A percentile compares a stretch with the other conserved stretches of the same genome.
Evolutionary conservation across 2,113 vertebrate species (phyloP).

Genomic region (Danionella cerebrum): DNA sequence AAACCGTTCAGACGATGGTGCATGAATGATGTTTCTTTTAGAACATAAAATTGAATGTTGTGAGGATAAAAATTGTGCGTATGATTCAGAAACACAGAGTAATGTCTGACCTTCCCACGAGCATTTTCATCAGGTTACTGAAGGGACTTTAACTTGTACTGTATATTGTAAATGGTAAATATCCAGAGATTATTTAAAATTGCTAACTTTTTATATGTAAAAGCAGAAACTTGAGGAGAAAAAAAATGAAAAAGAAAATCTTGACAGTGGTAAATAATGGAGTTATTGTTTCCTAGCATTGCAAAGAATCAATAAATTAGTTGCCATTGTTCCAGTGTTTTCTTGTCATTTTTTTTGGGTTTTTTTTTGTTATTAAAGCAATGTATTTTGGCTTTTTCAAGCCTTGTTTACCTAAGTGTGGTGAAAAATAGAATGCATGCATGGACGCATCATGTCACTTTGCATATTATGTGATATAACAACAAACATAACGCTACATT

Average conservation of each 20-base stretch:
- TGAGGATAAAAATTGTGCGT: conserved; percentile 47
- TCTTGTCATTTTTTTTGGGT: too few species aligned
- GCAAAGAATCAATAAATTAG: conserved; percentile 53
- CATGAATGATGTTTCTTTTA: conserved; percentile 51
- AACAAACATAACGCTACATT: too few species aligned
- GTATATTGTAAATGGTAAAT: conserved; percentile 56
- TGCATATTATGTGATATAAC: too few species aligned
- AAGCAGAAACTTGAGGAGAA: neutral
- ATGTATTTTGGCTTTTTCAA: too few species aligned
- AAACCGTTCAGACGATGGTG: conserved; percentile 44
- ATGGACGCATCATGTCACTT: too few species aligned
- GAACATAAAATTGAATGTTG: conserved; percentile 35
- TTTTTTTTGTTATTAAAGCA: too few species aligned
- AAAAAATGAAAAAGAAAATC: conserved; percentile 14
- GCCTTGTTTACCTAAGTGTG: too few species aligned
- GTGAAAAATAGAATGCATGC: too few species aligned
- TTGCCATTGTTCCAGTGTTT: conserved; percentile 8
- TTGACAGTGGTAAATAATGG: conserved; percentile 32
- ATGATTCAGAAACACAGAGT: conserved; percentile 60
- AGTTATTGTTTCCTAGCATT: conserved; percentile 50
- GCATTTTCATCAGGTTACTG: conserved; percentile 39
- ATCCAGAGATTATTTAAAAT: conserved; percentile 51
- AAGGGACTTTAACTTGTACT: conserved; percentile 43
- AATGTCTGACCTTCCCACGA: conserved; percentile 51
- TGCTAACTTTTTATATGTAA: conserved; percentile 41